phyloP scores from a whole-genome alignment of 2,113 vertebrate species.

The Sinocyclocheilus anshuiensis region DNA sequence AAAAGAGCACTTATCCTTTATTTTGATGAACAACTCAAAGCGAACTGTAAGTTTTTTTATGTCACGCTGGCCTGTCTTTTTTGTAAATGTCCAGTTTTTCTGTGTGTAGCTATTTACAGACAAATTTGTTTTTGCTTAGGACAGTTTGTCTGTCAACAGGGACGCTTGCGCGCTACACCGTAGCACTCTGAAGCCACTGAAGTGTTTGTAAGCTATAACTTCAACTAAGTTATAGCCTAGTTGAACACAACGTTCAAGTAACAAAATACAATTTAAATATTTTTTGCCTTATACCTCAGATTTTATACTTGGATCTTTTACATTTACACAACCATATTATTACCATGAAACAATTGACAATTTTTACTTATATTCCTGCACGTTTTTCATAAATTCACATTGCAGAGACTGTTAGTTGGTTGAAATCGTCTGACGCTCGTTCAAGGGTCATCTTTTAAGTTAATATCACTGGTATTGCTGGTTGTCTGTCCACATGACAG shows the following conservation, averaged over 20 bases:
- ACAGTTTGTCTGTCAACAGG: constrained; percentile 10
- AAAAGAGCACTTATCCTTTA: not conserved
- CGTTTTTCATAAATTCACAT: no score
- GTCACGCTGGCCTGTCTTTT: not conserved
- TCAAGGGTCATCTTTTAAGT: not conserved
- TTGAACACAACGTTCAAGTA: not conserved
- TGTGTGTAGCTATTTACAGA: not conserved
- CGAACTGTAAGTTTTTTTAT: not conserved
- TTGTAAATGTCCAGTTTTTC: not conserved
- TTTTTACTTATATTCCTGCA: not conserved
- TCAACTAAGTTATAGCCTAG: not conserved
- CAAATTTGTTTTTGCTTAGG: not conserved
- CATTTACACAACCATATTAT: not conserved
- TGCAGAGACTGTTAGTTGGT: not conserved
- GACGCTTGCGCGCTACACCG: not conserved
- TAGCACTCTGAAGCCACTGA: not conserved
- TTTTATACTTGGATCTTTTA: not conserved
- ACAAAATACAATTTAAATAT: not conserved
- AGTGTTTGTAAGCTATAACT: not conserved
- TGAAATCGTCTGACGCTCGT: not conserved
- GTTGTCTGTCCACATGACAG: not conserved
- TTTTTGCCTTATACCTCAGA: not conserved
- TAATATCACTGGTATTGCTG: not conserved
- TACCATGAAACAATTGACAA: not conserved
- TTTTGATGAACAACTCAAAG: not conserved